Evolutionary conservation across 2,888 invertebrate species (phyloP).

Genomic region (Mystacides longicornis): DNA sequence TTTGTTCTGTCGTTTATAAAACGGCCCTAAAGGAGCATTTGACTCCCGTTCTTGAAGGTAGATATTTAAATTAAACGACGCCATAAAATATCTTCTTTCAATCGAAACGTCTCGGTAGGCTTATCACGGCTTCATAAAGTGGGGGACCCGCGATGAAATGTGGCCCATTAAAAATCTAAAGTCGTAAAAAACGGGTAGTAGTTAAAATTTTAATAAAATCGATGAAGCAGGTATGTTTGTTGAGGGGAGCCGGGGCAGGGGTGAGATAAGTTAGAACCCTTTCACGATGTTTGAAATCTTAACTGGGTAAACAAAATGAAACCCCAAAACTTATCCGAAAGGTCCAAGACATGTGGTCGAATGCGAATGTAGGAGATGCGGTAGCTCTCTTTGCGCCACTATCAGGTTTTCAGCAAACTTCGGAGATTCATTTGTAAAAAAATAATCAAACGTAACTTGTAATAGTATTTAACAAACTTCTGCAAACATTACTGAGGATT

Average conservation of each 20-base stretch:
- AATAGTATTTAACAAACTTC: too few relatives aligned
- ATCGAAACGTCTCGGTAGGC: not conserved
- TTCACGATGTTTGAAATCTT: constrained; percentile 1
- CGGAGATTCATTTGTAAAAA: too few relatives aligned
- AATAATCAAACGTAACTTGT: too few relatives aligned
- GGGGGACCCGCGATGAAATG: not conserved
- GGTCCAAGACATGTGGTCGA: not conserved
- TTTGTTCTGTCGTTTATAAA: too few relatives aligned
- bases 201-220: not conserved
- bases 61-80: too few relatives aligned
- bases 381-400: not conserved
- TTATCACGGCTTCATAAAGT: not conserved
- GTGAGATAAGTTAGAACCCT: not conserved
- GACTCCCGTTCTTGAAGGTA: too few relatives aligned
- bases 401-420: too few relatives aligned
- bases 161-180: not conserved
- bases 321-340: not conserved
- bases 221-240: not conserved
- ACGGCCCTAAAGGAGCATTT: too few relatives aligned
- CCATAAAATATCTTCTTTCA: too few relatives aligned
- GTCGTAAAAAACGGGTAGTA: not conserved
- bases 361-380: not conserved
- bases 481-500: too few relatives aligned
- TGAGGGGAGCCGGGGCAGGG: not conserved
- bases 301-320: not conserved